Percentiles rank a stretch among this genome's conserved stretches.
Conservation (phyloP, 2,888 invertebrate species). For the Gari tellinella region DNA sequence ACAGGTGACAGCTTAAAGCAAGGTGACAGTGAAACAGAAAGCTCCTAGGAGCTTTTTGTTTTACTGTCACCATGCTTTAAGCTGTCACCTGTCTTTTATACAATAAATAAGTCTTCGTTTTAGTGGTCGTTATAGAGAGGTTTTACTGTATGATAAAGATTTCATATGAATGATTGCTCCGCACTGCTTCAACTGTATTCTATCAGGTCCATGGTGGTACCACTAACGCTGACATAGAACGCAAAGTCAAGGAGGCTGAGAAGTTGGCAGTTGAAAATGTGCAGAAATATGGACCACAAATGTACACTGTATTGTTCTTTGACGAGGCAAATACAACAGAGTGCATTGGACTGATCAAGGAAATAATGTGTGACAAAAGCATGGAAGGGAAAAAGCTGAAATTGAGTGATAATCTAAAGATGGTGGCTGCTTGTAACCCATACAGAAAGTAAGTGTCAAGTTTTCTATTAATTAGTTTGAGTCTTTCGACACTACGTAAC, state of each 20-base stretch:
- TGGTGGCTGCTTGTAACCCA: constrained; percentile 83
- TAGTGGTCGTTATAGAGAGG: too few relatives aligned
- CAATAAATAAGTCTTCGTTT: too few relatives aligned
- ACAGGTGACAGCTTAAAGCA: too few relatives aligned
- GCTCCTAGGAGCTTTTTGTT: too few relatives aligned
- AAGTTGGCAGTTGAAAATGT: constrained; percentile 70
- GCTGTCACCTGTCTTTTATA: too few relatives aligned
- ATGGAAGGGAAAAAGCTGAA: constrained; percentile 72
- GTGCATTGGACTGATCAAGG: constrained; percentile 81
- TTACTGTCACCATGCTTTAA: too few relatives aligned
- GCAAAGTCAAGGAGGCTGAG: constrained; percentile 75
- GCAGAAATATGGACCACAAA: constrained; percentile 48
- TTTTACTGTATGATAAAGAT: too few relatives aligned
- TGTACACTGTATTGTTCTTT: constrained; percentile 81
- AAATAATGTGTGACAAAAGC: constrained; percentile 81
- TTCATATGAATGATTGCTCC: too few relatives aligned
- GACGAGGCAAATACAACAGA: constrained; percentile 83
- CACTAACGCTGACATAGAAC: constrained; percentile 73
- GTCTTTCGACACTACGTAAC: too few relatives aligned
- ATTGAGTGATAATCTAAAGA: constrained; percentile 70
- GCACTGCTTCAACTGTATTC: too few relatives aligned
- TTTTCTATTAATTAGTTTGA: too few relatives aligned
- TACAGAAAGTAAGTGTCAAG: constrained; percentile 80
- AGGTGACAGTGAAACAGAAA: too few relatives aligned
- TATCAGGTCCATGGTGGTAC: constrained; percentile 81